Percentiles rank a stretch among this genome's conserved stretches.
Conservation (phyloP, 92 coral and sea anemone species). For the Ricordea florida region DNA sequence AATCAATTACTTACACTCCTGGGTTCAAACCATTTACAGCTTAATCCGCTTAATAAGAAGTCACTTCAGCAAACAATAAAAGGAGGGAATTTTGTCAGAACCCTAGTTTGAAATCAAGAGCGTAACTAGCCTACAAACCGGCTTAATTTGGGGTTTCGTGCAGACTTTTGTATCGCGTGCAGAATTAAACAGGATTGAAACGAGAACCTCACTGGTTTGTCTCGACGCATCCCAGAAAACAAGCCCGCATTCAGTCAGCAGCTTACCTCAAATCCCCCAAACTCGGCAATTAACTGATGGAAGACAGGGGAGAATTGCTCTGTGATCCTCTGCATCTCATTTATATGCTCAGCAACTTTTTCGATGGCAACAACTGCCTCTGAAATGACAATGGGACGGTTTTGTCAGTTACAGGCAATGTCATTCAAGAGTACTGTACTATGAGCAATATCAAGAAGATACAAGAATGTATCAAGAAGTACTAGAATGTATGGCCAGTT, state of each 20-base stretch:
- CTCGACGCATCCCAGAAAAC: neutral
- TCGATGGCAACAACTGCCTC: conserved; percentile 96
- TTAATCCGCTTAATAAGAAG: too few species aligned
- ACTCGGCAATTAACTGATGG: conserved; percentile 75
- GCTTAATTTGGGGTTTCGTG: neutral
- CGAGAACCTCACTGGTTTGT: too few species aligned
- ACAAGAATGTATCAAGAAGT: neutral
- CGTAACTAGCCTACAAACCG: neutral
- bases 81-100: too few species aligned
- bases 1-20: too few species aligned
- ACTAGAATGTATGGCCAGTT: neutral
- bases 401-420: too few species aligned
- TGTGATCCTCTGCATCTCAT: conserved; percentile 98
- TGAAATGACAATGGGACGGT: conserved; percentile 8
- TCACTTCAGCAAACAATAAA: too few species aligned
- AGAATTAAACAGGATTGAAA: too few species aligned
- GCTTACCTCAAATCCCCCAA: conserved; percentile 80
- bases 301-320: conserved; percentile 91
- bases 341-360: conserved; percentile 94
- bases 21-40: too few species aligned
- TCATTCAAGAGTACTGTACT: too few species aligned
- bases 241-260: neutral
- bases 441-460: neutral
- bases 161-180: too few species aligned
- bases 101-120: too few species aligned